Conservation (phyloP, 2,888 invertebrate species). For the Lobophora halterata region DNA sequence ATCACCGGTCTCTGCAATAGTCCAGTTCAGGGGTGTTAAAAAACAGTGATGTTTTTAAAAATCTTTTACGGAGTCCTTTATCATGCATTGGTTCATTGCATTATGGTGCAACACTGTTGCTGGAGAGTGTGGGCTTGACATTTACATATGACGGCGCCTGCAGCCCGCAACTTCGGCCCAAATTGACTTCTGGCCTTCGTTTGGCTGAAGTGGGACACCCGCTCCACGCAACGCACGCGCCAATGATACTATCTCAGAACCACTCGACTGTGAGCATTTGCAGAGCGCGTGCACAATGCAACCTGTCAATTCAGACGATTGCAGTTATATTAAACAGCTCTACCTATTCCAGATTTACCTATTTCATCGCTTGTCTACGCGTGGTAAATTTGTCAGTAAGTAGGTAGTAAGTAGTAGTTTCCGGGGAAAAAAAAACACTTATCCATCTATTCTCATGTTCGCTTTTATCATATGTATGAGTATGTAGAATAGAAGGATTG, state of each 20-base stretch:
- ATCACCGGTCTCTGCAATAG: slow-evolving; percentile 9
- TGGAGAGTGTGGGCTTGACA: slow-evolving; percentile 62
- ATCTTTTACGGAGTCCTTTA: slow-evolving; percentile 33
- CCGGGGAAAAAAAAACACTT: no score
- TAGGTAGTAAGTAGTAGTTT: no score
- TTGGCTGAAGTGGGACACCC: slow-evolving; percentile 54
- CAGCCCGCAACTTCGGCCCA: slow-evolving; percentile 58
- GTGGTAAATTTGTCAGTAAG: no score
- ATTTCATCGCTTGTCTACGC: slow-evolving; percentile 3
- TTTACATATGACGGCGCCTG: slow-evolving; percentile 48
- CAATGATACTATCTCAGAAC: slow-evolving; percentile 36
- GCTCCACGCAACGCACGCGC: slow-evolving; percentile 40
- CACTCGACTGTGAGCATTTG: slow-evolving; percentile 41
- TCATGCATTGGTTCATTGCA: slow-evolving; percentile 29
- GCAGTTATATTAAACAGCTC: slow-evolving; percentile 30
- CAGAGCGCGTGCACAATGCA: slow-evolving; percentile 38
- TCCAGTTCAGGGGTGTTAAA: slow-evolving; percentile 2
- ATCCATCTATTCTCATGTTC: no score
- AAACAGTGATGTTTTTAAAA: slow-evolving; percentile 9
- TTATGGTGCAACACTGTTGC: slow-evolving; percentile 52
- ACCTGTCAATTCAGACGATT: slow-evolving; percentile 34
- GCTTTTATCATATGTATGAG: no score
- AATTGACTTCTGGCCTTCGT: slow-evolving; percentile 67
- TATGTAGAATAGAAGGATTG: no score
- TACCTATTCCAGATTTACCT: slow-evolving; percentile 34